Evolutionary conservation across 2,888 invertebrate genomes (phyloP).

Genomic region (Liopterus haemorrhoidalis): DNA sequence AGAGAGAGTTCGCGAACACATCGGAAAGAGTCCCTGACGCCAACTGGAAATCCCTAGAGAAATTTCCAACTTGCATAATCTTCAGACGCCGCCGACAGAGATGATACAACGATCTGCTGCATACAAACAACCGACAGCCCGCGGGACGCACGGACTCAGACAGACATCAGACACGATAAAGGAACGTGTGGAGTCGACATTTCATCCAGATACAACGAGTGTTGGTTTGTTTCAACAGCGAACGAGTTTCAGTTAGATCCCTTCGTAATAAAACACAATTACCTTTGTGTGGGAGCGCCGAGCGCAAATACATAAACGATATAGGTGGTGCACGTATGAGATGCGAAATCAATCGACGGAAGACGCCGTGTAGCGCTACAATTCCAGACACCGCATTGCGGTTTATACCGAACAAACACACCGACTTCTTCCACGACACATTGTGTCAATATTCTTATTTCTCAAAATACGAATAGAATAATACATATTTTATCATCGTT

Average conservation of each 20-base stretch:
- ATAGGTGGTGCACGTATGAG: slow-evolving; percentile 15
- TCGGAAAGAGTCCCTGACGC: neutral
- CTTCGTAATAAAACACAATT: slow-evolving; percentile 20
- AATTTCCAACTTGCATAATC: slow-evolving; percentile 41
- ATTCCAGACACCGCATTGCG: slow-evolving; percentile 16
- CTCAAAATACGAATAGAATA: no score
- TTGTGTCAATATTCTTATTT: no score
- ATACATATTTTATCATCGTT: no score
- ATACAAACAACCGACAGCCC: slow-evolving; percentile 35
- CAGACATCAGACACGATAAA: no score
- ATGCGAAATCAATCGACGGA: slow-evolving; percentile 20
- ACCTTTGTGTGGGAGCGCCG: slow-evolving; percentile 18
- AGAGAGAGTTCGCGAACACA: neutral
- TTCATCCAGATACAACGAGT: no score
- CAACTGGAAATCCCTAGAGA: slow-evolving; percentile 37
- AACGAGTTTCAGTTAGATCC: no score
- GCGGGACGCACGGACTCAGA: slow-evolving; percentile 27
- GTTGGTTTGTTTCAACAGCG: no score
- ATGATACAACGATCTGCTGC: slow-evolving; percentile 31
- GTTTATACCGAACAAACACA: slow-evolving; percentile 12
- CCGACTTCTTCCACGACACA: no score
- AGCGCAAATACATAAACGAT: slow-evolving; percentile 17
- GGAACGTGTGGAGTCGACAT: no score
- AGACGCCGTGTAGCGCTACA: slow-evolving; percentile 7
- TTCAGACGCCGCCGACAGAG: slow-evolving; percentile 31